Base-by-base conservation (phyloP, 2,888 invertebrate species). In the Anorthoa munda region DNA sequence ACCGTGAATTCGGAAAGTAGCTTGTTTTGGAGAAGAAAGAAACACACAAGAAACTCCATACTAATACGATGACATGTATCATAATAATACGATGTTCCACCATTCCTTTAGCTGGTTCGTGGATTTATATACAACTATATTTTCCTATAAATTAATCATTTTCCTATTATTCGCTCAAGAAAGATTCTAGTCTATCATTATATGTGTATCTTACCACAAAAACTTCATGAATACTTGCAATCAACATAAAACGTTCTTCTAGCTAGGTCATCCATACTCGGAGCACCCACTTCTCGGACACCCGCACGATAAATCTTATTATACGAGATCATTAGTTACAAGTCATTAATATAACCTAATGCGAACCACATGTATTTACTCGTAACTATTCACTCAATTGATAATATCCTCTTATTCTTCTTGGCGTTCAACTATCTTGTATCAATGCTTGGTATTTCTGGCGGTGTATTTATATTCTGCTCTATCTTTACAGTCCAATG, bases 401-500 rank as follows among this genome's bases (percentile, higher is more conserved):
- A 61, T 53, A 69, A 77, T 48, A 61, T 69, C 39, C 23, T 61
- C 9, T 59, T 48, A 58, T 56, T 65, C 56, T 61, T 67, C 64
- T 46, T 61, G 12, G 56, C 55, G 23, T 53, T 26, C 23, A 46
- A 68, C 53, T 26, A 66, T 61, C 21, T 69, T 31, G 45, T 46
- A 55, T 21, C 21, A 48, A 21, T 13, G 50, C 18, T 56, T 26
- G 4, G 53, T 23, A n/a, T 67, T 65, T 65, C 15, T 46, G 53
- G 23, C n/a, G 90, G 87, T 86, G 78, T 83, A 84, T 89, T 90
- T 87, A 89, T 90, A 87, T 90, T 88, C 86, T 86, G 79, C 68
- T 88, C 87, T 89, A 86, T 93, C 93, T 94, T 95, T 94, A 95
- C 93, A 88, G 89, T 79, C 88, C 89, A 92, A 93, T 95, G 94